These are phyloP conservation scores for Porphyrio hochstetteri DNA, from an alignment of 2,113 vertebrate genomes.

Conservation along the genomic window DNA sequence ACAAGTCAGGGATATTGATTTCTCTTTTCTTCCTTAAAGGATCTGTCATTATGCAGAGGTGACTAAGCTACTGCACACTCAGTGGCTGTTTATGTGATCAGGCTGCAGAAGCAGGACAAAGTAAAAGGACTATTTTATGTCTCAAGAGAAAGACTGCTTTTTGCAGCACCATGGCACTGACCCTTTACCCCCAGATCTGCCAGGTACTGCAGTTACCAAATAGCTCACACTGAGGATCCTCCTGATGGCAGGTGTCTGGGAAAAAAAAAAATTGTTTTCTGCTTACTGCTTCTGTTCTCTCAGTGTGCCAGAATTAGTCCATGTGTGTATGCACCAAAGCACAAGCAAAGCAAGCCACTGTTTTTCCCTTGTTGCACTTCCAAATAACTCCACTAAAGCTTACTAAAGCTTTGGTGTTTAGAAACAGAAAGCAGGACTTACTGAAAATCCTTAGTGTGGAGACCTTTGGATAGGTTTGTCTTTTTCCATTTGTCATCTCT, in stretches of 20 bases:
- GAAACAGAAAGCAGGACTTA: background rate
- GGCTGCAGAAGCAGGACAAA: background rate
- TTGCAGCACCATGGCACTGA: background rate
- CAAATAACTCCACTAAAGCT: background rate
- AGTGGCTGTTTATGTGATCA: background rate
- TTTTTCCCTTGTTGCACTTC: background rate
- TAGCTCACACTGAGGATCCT: background rate
- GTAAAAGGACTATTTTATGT: background rate
- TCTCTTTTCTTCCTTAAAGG: background rate
- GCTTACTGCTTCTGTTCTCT: background rate
- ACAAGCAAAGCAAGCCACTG: background rate
- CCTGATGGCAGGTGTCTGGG: fast-evolving
- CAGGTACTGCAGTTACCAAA: background rate
- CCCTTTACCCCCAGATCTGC: background rate
- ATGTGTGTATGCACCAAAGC: background rate
- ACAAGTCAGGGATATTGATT: background rate
- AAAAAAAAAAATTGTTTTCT: background rate
- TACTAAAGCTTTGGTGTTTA: background rate
- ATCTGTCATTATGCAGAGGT: background rate
- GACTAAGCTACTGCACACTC: background rate
- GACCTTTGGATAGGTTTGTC: background rate
- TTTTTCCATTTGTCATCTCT: background rate
- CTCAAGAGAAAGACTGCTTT: background rate
- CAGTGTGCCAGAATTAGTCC: background rate
- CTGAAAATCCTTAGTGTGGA: background rate